Evolutionary conservation across 2,888 invertebrate species (phyloP).

Genomic region (Marronus borbonicus): DNA sequence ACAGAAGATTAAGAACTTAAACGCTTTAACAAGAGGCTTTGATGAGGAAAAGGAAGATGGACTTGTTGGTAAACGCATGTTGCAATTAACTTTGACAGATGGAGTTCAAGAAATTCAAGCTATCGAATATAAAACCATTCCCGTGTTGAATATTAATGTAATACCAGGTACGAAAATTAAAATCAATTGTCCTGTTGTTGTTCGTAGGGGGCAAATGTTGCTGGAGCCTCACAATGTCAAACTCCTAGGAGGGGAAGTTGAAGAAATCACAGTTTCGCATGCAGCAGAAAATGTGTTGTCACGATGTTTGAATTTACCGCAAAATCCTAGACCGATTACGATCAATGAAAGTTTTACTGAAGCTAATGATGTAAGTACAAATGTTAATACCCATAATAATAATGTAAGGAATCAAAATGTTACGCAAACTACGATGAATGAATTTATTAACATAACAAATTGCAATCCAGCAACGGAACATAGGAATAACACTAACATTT

Average conservation of each 20-base stretch:
- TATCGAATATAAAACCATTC: slow-evolving; percentile 80
- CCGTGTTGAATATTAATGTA: slow-evolving; percentile 73
- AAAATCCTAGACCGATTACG: slow-evolving; percentile 69
- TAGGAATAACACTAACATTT: slow-evolving; percentile 7
- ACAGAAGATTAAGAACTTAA: slow-evolving; percentile 70
- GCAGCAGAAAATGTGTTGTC: slow-evolving; percentile 77
- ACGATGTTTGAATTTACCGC: slow-evolving; percentile 73
- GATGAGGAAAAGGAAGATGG: slow-evolving; percentile 73
- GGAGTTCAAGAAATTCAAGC: slow-evolving; percentile 80
- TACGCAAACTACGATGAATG: neutral
- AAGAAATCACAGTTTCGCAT: slow-evolving; percentile 74
- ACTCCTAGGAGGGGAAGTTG: slow-evolving; percentile 83
- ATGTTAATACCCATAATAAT: neutral
- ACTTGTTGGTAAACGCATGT: slow-evolving; percentile 75
- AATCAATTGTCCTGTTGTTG: slow-evolving; percentile 80
- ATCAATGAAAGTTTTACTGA: slow-evolving; percentile 58
- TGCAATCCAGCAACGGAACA: neutral
- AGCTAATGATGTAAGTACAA: neutral
- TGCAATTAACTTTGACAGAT: slow-evolving; percentile 82
- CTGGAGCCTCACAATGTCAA: slow-evolving; percentile 76
- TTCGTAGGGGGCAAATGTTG: slow-evolving; percentile 80
- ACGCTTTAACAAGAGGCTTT: slow-evolving; percentile 73
- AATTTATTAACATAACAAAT: neutral
- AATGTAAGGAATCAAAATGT: neutral
- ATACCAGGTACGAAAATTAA: slow-evolving; percentile 78